A percentile compares a stretch with the other conserved stretches of the same genome.
Evolutionary conservation across 2,113 vertebrate genomes (phyloP).

Genomic region (Atrichornis clamosus): DNA sequence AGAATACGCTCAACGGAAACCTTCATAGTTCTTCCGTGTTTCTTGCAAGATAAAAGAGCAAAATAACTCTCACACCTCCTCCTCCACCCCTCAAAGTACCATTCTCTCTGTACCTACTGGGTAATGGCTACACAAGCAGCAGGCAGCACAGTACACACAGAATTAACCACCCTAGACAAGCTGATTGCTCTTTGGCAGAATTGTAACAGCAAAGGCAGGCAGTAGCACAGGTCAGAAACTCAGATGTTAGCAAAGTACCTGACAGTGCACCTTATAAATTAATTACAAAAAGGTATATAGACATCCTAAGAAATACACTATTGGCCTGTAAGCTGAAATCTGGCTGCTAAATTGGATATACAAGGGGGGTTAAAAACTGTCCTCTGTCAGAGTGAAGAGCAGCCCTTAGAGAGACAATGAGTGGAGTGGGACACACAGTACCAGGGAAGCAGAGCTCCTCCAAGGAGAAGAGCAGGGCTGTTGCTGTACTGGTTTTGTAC

Average conservation of each 20-base stretch:
- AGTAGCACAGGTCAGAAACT: not conserved
- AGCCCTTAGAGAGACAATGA: accelerated
- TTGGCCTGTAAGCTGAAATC: not conserved
- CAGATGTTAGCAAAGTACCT: not conserved
- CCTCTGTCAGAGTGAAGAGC: not conserved
- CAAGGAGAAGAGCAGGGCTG: not conserved
- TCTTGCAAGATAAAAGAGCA: not conserved
- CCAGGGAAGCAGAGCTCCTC: not conserved
- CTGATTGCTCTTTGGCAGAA: not conserved
- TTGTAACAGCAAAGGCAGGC: not conserved
- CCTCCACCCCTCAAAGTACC: not conserved
- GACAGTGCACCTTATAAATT: not conserved
- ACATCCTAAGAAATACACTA: not conserved
- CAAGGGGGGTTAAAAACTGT: not conserved
- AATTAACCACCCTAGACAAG: not conserved
- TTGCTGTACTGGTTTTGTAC: not conserved
- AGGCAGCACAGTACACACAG: not conserved
- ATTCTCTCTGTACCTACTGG: not conserved
- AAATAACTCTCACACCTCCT: not conserved
- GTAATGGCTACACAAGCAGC: not conserved
- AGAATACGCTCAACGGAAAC: not conserved
- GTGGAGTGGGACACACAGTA: not conserved
- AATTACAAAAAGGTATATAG: not conserved
- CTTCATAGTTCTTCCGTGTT: not conserved
- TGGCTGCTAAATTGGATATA: accelerated